Evolutionary conservation across 2,888 invertebrate genomes (phyloP).

Genomic region (Entomobrya multifasciata): DNA sequence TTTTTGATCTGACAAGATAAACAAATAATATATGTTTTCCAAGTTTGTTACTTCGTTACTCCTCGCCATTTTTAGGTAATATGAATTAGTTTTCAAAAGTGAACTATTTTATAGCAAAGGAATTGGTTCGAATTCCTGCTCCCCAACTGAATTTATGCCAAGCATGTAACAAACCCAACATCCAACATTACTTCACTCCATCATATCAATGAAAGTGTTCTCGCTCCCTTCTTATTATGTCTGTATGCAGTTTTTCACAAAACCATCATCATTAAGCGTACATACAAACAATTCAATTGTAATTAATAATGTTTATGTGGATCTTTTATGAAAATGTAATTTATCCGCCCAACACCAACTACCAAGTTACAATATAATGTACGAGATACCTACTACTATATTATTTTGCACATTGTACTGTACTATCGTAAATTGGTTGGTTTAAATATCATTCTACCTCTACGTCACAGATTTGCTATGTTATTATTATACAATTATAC

Average conservation of each 20-base stretch:
- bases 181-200: constrained; percentile 6
- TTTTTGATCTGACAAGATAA: no score
- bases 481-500: no score
- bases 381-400: background rate
- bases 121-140: no score
- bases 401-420: constrained; percentile 11
- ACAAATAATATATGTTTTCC: no score
- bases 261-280: background rate
- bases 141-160: constrained; percentile 60
- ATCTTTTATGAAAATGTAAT: constrained; percentile 36
- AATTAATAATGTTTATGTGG: background rate
- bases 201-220: background rate
- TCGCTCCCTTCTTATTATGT: no score
- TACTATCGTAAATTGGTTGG: background rate
- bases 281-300: background rate
- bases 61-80: no score
- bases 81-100: no score
- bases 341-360: constrained; percentile 48
- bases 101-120: no score
- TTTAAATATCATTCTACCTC: background rate
- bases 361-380: background rate
- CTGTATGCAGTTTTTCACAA: no score
- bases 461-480: background rate
- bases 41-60: no score
- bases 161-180: constrained; percentile 48